Conservation (phyloP, 2,888 invertebrate species). For the Kuschelorhynchus macadamiae region DNA sequence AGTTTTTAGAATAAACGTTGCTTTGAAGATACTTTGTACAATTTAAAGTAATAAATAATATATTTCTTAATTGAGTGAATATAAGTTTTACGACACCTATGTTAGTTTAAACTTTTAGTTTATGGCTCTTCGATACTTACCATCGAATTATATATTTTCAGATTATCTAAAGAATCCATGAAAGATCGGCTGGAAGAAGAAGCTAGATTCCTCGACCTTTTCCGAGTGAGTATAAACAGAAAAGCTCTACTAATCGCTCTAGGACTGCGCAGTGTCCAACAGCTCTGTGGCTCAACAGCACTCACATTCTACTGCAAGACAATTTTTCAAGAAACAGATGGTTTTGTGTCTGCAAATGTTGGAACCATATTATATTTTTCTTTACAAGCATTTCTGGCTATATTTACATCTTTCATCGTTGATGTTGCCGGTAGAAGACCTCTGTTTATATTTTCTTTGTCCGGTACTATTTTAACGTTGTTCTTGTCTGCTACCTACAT, state of each 20-base stretch:
- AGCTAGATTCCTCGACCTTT: conserved; percentile 67
- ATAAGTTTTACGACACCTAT: too few relatives aligned
- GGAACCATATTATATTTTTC: conserved; percentile 63
- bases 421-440: conserved; percentile 72
- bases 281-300: conserved; percentile 74
- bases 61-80: too few relatives aligned
- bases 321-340: conserved; percentile 66
- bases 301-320: conserved; percentile 75
- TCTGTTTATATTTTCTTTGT: conserved; percentile 70
- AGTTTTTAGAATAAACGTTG: too few relatives aligned
- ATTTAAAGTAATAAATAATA: too few relatives aligned
- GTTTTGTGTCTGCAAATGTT: conserved; percentile 65
- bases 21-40: too few relatives aligned
- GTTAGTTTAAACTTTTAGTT: too few relatives aligned
- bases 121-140: too few relatives aligned
- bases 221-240: conserved; percentile 72
- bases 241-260: conserved; percentile 76
- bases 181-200: too few relatives aligned
- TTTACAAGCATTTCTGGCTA: conserved; percentile 73
- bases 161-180: not conserved
- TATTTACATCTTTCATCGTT: conserved; percentile 72
- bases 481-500: conserved; percentile 67
- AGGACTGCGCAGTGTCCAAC: conserved; percentile 71
- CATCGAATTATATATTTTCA: not conserved
- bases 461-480: conserved; percentile 66